Base-by-base conservation (phyloP, 2,888 invertebrate species). In the Platerodrilus igneus region DNA sequence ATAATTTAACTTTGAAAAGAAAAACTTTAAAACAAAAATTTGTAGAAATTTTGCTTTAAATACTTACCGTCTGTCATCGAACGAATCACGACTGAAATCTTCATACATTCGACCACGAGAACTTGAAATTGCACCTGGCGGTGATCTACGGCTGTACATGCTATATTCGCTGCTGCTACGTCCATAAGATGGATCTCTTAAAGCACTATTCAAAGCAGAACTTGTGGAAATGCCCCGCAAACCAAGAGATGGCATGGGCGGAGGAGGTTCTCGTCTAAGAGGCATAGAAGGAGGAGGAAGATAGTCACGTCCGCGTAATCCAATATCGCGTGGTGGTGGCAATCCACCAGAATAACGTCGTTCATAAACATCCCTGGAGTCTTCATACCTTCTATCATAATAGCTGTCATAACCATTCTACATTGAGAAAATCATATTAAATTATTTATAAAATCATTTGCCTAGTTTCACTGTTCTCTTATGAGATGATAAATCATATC, bases 41-140 rank as follows among this genome's bases (percentile, higher is more conserved):
- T n/a, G n/a, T n/a, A n/a, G n/a, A n/a, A n/a, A n/a, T n/a, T n/a
- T n/a, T n/a, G n/a, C n/a, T n/a, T n/a, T n/a, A n/a, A n/a, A 59
- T 58, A 66, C 68, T 72, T 70, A 83, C 83, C 83, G 81, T 69
- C 88, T 81, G 62, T 89, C 88, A 71, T 89, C 88, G 70, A 88
- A 89, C 28, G 86, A 83, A 71, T 89, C 88, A 54, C 88, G 77
- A 71, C 87, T 88, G 68, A 88, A 89, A 71, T 88, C 88, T 72
- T 89, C 88, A 69, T 86, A 88, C 75, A 86, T 83, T 60, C 83
- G 79, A 74, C 66, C 64, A 57, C 62, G 63, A 21, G 67, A 56
- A 7, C 64, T 61, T 9, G 67, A 60, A 28, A 61, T 57, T 49
- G 65, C 54, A 21, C 58, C 55, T 3, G 86, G 84, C 54, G 88